Percentiles rank a stretch among this genome's conserved stretches.
Conservation (phyloP, 2,113 vertebrate genomes). For the Chloebia gouldiae region DNA sequence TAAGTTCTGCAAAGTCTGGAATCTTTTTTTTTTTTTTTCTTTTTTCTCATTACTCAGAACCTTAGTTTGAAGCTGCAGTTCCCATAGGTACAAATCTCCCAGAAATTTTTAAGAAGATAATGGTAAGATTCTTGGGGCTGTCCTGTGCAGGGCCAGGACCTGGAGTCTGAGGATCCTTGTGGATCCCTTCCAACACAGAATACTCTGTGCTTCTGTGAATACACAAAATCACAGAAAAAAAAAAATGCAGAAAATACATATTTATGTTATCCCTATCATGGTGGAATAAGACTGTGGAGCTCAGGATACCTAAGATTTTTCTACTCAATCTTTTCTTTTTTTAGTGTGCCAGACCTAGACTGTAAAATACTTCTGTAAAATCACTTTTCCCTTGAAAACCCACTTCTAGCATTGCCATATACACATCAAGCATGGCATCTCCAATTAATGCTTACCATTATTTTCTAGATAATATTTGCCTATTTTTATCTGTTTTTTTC, state of each 20-base stretch:
- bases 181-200: not conserved
- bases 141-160: not conserved
- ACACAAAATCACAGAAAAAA: not conserved
- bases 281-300: not conserved
- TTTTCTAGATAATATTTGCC: not conserved
- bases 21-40: not conserved
- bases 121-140: not conserved
- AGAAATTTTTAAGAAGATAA: not conserved
- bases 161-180: not conserved
- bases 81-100: not conserved
- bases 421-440: not conserved
- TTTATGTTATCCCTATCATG: not conserved
- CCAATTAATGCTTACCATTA: not conserved
- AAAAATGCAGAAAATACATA: not conserved
- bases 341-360: not conserved
- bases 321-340: not conserved
- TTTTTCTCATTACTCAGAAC: not conserved
- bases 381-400: fast-evolving
- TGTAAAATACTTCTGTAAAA: not conserved
- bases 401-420: not conserved
- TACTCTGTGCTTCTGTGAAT: not conserved
- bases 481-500: not conserved
- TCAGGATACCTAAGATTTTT: not conserved
- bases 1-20: not conserved
- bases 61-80: not conserved